phyloP scores from a whole-genome alignment of 2,888 invertebrate genomes.

The Heliconius ethilla region DNA sequence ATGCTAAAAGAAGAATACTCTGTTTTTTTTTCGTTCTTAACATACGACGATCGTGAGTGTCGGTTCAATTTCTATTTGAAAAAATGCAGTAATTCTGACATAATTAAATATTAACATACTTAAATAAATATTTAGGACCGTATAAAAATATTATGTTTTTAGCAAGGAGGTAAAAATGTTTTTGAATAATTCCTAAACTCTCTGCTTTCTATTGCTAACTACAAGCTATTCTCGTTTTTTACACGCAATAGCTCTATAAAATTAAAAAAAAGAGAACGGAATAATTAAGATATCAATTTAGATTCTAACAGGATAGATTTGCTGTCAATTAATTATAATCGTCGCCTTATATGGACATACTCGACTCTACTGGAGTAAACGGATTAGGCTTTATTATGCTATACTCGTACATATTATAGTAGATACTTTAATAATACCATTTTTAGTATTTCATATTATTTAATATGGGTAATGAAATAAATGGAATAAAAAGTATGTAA shows the following conservation, averaged over 20 bases:
- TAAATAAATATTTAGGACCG: no score
- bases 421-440: background rate
- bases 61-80: background rate
- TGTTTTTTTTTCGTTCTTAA: no score
- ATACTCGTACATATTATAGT: background rate
- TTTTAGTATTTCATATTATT: background rate
- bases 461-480: background rate
- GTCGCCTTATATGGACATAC: conserved; percentile 2
- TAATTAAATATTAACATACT: no score
- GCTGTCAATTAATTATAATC: conserved; percentile 9
- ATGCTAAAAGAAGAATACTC: no score
- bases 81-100: background rate
- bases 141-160: no score
- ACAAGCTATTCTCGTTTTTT: no score
- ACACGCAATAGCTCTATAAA: background rate
- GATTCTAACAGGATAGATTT: conserved; percentile 3
- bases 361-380: background rate
- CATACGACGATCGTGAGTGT: no score
- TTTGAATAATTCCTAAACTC: no score
- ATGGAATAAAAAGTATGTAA: background rate
- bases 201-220: no score
- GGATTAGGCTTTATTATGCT: background rate
- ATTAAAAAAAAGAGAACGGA: background rate
- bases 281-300: background rate
- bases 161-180: no score